phyloP scores from a whole-genome alignment of 1,140 invertebrate genomes.

The Forficula auricularia region DNA sequence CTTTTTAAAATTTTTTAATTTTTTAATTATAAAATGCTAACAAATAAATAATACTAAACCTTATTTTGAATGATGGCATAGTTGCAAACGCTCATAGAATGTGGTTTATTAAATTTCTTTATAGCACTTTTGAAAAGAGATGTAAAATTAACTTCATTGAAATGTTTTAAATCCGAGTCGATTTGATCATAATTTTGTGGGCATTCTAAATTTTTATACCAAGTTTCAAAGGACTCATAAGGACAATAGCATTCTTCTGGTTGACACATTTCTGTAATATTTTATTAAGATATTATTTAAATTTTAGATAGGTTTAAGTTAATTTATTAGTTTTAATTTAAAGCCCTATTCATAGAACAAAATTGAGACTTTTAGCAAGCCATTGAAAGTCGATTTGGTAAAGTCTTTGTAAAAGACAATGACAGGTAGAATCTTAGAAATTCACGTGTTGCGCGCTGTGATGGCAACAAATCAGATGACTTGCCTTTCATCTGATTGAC shows the following conservation, averaged over 20 bases:
- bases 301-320: no score
- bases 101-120: conserved; percentile 46
- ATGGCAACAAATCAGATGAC: no score
- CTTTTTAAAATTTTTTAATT: conserved; percentile 23
- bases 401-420: no score
- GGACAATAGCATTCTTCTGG: conserved; percentile 79
- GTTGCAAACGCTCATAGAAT: conserved; percentile 72
- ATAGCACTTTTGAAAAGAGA: conserved; percentile 42
- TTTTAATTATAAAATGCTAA: neutral
- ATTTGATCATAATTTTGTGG: conserved; percentile 49
- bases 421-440: no score
- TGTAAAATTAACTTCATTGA: conserved; percentile 54
- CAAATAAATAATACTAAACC: conserved; percentile 25
- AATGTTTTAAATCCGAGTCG: conserved; percentile 48
- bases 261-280: conserved; percentile 43
- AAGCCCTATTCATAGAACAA: no score
- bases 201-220: conserved; percentile 54
- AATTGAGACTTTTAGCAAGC: no score
- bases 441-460: no score
- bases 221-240: conserved; percentile 36
- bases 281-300: neutral
- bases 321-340: no score
- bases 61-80: conserved; percentile 74
- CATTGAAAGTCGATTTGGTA: no score
- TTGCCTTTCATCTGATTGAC: no score